A percentile compares a stretch with the other conserved stretches of the same genome.
Evolutionary conservation across 2,888 invertebrate genomes (phyloP).

Genomic region (Exocentrus adspersus): DNA sequence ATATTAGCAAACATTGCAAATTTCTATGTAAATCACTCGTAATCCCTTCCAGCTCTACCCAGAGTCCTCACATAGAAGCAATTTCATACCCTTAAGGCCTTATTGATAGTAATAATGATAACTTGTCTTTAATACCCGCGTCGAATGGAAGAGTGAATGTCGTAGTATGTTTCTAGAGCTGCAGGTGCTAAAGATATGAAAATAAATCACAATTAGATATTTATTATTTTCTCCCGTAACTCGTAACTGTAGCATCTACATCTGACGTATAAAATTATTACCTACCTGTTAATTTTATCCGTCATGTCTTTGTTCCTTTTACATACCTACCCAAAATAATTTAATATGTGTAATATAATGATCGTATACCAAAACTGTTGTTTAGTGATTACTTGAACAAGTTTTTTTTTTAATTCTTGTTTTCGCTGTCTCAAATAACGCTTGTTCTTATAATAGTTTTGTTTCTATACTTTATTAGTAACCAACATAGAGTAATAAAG

Average conservation of each 20-base stretch:
- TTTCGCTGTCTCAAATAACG: slow-evolving; percentile 35
- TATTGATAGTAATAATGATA: slow-evolving; percentile 47
- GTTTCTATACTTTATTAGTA: slow-evolving; percentile 47
- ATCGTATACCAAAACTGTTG: slow-evolving; percentile 44
- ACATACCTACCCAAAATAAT: slow-evolving; percentile 8
- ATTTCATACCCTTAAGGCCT: slow-evolving; percentile 47
- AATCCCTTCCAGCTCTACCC: slow-evolving; percentile 6
- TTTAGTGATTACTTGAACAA: slow-evolving; percentile 42
- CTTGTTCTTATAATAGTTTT: slow-evolving; percentile 46
- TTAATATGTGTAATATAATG: slow-evolving; percentile 26
- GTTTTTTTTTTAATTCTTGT: slow-evolving; percentile 33
- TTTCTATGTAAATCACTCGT: not conserved
- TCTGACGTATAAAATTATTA: slow-evolving; percentile 15
- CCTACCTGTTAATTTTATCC: slow-evolving; percentile 19
- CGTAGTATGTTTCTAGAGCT: slow-evolving; percentile 7
- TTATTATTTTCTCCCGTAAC: slow-evolving; percentile 1
- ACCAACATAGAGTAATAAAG: slow-evolving; percentile 51
- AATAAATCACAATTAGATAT: not conserved
- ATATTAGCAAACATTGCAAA: not conserved
- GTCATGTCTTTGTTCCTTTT: slow-evolving; percentile 32
- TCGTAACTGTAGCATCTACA: slow-evolving; percentile 3
- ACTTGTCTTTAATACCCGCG: slow-evolving; percentile 15
- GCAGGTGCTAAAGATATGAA: slow-evolving; percentile 2
- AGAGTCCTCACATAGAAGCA: slow-evolving; percentile 44
- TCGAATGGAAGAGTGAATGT: slow-evolving; percentile 19